These are phyloP conservation scores for Orchesellides sinensis DNA, from an alignment of 2,888 invertebrate genomes.

Conservation along the genomic window DNA sequence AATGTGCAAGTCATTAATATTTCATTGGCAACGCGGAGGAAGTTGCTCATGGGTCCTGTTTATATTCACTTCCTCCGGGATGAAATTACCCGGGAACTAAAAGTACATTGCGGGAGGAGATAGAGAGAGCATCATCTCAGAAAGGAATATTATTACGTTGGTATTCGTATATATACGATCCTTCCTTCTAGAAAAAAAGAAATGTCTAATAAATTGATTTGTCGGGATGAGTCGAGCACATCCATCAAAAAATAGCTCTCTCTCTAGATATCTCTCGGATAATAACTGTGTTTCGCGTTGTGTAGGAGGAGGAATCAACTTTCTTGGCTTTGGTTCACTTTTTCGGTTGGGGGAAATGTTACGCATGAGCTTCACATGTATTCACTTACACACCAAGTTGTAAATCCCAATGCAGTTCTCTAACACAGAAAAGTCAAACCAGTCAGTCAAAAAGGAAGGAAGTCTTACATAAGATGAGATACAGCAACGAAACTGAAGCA, in stretches of 20 bases:
- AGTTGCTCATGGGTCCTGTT: slow-evolving; percentile 61
- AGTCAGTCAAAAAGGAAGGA: slow-evolving; percentile 34
- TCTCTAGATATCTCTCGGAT: slow-evolving; percentile 13
- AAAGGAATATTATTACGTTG: neutral
- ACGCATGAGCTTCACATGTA: slow-evolving; percentile 63
- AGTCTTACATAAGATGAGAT: slow-evolving; percentile 9
- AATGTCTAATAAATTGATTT: slow-evolving; percentile 63
- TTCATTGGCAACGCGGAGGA: slow-evolving; percentile 70
- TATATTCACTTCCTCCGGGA: slow-evolving; percentile 62
- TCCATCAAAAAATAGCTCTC: slow-evolving; percentile 51
- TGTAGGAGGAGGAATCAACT: slow-evolving; percentile 54
- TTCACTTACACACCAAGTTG: slow-evolving; percentile 1
- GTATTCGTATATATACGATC: no score
- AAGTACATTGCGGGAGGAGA: neutral
- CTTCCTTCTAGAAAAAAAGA: slow-evolving; percentile 6
- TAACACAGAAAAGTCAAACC: no score
- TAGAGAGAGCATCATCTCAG: neutral
- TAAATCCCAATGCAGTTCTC: neutral
- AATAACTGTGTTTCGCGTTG: neutral
- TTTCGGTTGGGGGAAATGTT: slow-evolving; percentile 33
- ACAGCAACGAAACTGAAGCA: neutral
- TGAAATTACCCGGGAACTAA: slow-evolving; percentile 57
- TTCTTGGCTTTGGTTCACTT: slow-evolving; percentile 44
- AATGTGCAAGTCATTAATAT: slow-evolving; percentile 74
- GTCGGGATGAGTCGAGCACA: slow-evolving; percentile 62